Base-by-base conservation (phyloP, 2,797 vertebrate genomes). In the Diplodus puntazzo region DNA sequence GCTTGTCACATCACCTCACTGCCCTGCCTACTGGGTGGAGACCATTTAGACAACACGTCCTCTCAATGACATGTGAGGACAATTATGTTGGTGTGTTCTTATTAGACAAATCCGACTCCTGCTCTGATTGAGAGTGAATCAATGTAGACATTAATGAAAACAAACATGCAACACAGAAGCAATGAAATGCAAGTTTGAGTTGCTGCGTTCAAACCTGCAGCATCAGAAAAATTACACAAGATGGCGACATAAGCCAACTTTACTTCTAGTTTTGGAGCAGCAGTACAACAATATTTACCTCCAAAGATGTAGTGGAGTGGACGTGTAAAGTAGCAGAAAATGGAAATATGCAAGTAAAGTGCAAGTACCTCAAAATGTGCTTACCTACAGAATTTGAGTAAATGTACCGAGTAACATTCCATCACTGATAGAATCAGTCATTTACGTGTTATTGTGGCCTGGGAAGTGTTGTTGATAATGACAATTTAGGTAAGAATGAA, bases 11-110 rank as follows among this genome's bases (percentile, higher is more conserved):
- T 54, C 72, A 57, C 54, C 54, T 49, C 1, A 14, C 20, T 23
- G 79, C 30, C 86, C 57, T 62, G 27, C 75, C 77, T 74, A 11
- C 45, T 82, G 87, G 89, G 90, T 67, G 89, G 85, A 84, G 85
- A 74, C 7, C 16, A 45, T 39, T 10, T 2, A 11, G 39, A 10
- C 39, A 39, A 39, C 39, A 3, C 39, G 2, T 39, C 39, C 39
- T 39, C 39, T 63, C 30, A 54, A 0, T 18, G 20, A 61, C 72
- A 82, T 13, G 7, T 17, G 11, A 3, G 23, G 11, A 52, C 23
- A 59, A 39, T 18, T 12, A 12, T 4, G 20, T 20, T 50, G 23
- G 3, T 5, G 18, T 25, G 11, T 12, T 39, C 20, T 16, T 12
- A 21, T 11, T 7, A 14, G 4, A 21, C 10, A 8, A 69, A 52